Percentiles rank a stretch among this genome's conserved stretches.
These are phyloP conservation scores for Cylas formicarius DNA, from an alignment of 1,140 invertebrate genomes.

Conservation along the genomic window DNA sequence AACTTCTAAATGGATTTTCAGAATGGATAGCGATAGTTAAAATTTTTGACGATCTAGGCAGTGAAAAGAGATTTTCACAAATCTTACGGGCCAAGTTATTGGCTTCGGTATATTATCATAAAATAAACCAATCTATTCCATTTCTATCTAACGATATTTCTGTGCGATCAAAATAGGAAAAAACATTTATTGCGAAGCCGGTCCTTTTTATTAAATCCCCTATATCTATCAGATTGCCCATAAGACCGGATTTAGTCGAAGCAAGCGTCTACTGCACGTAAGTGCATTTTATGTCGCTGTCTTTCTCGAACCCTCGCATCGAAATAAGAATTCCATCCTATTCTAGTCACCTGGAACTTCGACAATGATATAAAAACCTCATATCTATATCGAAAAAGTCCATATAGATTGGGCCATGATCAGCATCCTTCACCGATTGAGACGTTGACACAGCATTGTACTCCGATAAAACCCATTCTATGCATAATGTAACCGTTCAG, in stretches of 20 bases:
- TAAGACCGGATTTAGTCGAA: slow-evolving; percentile 30
- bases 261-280: slow-evolving; percentile 34
- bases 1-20: too few species aligned
- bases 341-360: slow-evolving; percentile 19
- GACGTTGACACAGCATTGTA: slow-evolving; percentile 37
- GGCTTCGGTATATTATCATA: slow-evolving; percentile 23
- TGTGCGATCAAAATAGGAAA: slow-evolving; percentile 15
- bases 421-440: slow-evolving; percentile 33
- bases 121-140: too few species aligned
- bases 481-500: slow-evolving; percentile 33
- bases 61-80: slow-evolving; percentile 16
- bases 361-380: slow-evolving; percentile 30
- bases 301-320: slow-evolving; percentile 3
- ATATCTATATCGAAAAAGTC: slow-evolving; percentile 28
- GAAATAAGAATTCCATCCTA: slow-evolving; percentile 10
- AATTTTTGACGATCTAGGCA: too few species aligned
- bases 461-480: slow-evolving; percentile 34
- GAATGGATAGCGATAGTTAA: too few species aligned
- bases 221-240: slow-evolving; percentile 33
- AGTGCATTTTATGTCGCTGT: slow-evolving; percentile 21
- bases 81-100: slow-evolving; percentile 19
- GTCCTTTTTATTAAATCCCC: slow-evolving; percentile 36
- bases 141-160: too few species aligned
- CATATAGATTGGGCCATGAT: slow-evolving; percentile 31
- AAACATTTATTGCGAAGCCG: slow-evolving; percentile 33